phyloP scores from a whole-genome alignment of 2,888 invertebrate species.

The Hermaeophaga mercurialis region DNA sequence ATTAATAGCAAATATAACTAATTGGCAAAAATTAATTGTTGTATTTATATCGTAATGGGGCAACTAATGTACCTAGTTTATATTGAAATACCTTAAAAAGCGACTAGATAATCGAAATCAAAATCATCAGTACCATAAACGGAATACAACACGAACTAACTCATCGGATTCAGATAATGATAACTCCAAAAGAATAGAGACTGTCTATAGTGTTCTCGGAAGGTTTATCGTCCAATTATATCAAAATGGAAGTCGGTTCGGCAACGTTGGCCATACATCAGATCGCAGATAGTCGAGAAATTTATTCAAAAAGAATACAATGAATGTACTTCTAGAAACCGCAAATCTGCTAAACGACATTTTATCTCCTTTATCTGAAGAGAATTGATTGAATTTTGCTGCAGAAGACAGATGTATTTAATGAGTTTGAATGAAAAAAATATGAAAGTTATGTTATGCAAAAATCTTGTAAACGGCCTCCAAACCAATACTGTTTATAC shows the following conservation, averaged over 20 bases:
- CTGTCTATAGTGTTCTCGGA: constrained; percentile 33
- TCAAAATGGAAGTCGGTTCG: constrained; percentile 49
- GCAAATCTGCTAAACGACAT: constrained; percentile 47
- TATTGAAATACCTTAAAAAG: too few species aligned
- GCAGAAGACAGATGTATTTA: neutral
- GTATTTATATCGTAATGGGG: too few species aligned
- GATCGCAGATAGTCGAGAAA: constrained; percentile 46
- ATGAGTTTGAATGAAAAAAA: too few species aligned
- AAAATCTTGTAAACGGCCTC: too few species aligned
- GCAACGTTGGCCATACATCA: constrained; percentile 44
- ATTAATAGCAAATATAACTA: too few species aligned
- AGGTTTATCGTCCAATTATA: constrained; percentile 54
- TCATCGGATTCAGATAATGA: constrained; percentile 40
- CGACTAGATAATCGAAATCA: too few species aligned
- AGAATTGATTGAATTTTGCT: constrained; percentile 6
- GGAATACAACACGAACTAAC: constrained; percentile 34
- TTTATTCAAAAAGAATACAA: constrained; percentile 47
- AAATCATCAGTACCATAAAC: constrained; percentile 33
- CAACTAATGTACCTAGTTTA: too few species aligned
- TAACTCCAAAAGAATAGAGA: constrained; percentile 1
- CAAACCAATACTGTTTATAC: too few species aligned
- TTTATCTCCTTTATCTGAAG: constrained; percentile 16
- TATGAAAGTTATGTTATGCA: too few species aligned
- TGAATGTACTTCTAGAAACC: constrained; percentile 43
- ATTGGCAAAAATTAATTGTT: too few species aligned